Base-by-base conservation (phyloP, 1,140 invertebrate species). In the Drosophila lowei region DNA sequence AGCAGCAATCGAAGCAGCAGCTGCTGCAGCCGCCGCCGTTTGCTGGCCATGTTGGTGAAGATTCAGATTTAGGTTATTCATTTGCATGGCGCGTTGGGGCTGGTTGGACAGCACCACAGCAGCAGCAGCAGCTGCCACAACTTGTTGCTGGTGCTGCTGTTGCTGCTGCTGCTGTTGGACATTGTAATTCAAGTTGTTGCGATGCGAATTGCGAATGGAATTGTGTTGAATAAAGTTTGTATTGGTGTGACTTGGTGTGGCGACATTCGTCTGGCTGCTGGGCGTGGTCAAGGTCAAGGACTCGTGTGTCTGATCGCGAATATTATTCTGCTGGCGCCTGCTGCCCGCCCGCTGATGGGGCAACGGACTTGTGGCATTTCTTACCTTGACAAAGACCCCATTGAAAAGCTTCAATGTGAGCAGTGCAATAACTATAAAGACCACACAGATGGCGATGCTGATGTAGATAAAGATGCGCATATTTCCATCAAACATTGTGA, bases 401-500 rank as follows among this genome's bases (percentile, higher is more conserved):
- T 90, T 91, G 38, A 91, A 91, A 3, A 91, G 74, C 62, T 91
- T 91, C 4, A 91, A 49, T 6, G 90, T 91, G 11, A 91, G 77
- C 64, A 91, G 61, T 15, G 90, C 90, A 56, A 91, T 90, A 8
- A 91, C 71, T 38, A 91, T 90, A 52, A 91, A 91, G 18, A 91
- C 57, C 47, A 91, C 71, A 30, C 90, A 91, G 52, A 91, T 91
- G 8, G 85, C 75, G 8, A 91, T 83, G 68, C 90, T 91, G 4
- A 91, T 90, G 60, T 91, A 91, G 55, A 91, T 91, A 54, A 91
- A 78, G 34, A 91, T 80, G 9, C 85, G 75, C 79, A 91, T 89
- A 49, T 91, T 91, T 3, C 90, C 86, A 56, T 91, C 77, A 44
- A 89, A 86, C 67, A 93, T 93, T 97, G 54, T 98, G 93, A 79